Evolutionary conservation across 2,888 invertebrate genomes (phyloP).

Genomic region (Drosophila hawaiiensis): DNA sequence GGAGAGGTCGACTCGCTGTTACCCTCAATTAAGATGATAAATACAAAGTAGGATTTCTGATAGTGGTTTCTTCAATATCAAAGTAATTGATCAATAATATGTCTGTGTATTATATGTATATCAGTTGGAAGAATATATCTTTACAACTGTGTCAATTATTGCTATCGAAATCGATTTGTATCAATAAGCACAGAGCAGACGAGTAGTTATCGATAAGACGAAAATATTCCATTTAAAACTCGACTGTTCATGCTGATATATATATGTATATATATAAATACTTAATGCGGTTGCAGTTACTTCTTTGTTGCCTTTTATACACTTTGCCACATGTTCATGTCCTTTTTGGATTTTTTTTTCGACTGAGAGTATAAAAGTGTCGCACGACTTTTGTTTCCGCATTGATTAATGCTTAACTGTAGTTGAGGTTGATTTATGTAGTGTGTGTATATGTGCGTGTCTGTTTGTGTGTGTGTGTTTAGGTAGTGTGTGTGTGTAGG

Average conservation of each 20-base stretch:
- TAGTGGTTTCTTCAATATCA: not conserved
- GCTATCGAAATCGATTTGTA: not conserved
- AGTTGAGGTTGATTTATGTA: conserved; percentile 48
- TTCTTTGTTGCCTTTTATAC: not conserved
- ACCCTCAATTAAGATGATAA: not conserved
- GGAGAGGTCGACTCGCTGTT: not conserved
- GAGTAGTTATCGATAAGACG: not conserved
- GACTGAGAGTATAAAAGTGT: not conserved
- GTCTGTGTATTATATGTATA: not conserved
- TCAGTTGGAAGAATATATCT: not conserved
- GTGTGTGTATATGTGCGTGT: not conserved
- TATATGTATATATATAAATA: not conserved
- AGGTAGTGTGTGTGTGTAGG: not conserved
- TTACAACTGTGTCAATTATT: not conserved
- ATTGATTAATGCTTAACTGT: conserved; percentile 38
- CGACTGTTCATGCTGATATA: not conserved
- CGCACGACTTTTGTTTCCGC: conserved; percentile 1
- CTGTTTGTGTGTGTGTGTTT: not conserved
- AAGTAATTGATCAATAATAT: not conserved
- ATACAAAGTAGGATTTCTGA: not conserved
- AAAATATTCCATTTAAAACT: not conserved
- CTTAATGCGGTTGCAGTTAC: not conserved
- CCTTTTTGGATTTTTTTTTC: not conserved
- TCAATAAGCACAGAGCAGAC: not conserved
- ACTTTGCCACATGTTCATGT: not conserved